A percentile compares a stretch with the other conserved stretches of the same genome.
phyloP scores from a whole-genome alignment of 2,113 vertebrate species.

The Scopus umbretta region DNA sequence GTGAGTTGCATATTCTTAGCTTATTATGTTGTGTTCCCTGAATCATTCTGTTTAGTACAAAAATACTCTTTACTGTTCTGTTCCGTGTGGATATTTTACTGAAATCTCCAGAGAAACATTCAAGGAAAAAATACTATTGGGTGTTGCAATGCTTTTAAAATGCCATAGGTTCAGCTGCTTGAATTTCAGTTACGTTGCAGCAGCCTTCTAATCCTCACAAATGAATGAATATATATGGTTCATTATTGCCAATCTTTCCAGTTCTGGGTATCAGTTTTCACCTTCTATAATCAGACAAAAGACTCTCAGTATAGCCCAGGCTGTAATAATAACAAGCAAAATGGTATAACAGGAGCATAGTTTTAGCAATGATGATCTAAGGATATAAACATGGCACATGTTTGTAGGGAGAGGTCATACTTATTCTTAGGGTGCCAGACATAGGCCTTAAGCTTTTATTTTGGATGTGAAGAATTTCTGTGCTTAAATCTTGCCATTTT shows the following conservation, averaged over 20 bases:
- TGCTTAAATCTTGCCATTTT: not conserved
- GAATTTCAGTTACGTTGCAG: not conserved
- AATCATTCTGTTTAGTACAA: not conserved
- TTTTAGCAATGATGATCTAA: not conserved
- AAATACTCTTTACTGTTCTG: not conserved
- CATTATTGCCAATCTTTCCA: not conserved
- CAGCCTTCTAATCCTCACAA: not conserved
- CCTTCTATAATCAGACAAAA: not conserved
- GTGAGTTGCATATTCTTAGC: not conserved
- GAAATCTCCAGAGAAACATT: not conserved
- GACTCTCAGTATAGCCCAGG: not conserved
- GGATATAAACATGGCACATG: not conserved
- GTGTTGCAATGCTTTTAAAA: not conserved
- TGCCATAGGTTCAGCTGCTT: not conserved
- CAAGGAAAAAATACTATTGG: not conserved
- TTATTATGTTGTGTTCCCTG: not conserved
- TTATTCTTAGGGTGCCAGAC: not conserved
- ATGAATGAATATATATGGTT: not conserved
- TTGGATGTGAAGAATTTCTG: not conserved
- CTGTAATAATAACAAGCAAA: not conserved
- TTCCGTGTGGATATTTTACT: not conserved
- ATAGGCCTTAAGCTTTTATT: not conserved
- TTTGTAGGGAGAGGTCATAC: not conserved
- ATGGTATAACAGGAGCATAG: not conserved
- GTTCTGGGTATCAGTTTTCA: not conserved